Percentiles rank a stretch among this genome's conserved stretches.
These are phyloP conservation scores for Pampusana beccarii DNA, from an alignment of 2,113 vertebrate genomes.

Conservation along the genomic window DNA sequence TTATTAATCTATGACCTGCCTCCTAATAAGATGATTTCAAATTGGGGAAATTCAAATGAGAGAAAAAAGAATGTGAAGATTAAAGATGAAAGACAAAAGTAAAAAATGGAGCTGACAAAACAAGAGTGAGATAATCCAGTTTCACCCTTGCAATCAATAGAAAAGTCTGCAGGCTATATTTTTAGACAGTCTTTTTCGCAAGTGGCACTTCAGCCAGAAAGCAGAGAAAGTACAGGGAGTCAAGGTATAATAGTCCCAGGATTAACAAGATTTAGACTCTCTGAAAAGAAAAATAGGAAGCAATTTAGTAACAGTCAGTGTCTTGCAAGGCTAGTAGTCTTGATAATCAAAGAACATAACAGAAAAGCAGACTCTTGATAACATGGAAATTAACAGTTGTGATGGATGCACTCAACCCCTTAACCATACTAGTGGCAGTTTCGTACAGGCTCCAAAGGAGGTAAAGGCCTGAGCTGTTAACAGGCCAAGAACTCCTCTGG, in stretches of 20 bases:
- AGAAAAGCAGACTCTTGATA: background rate
- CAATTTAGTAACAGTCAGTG: background rate
- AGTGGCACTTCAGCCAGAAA: background rate
- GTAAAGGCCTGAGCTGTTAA: too few relatives aligned
- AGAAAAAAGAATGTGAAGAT: background rate
- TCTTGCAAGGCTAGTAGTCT: background rate
- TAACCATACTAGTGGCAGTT: too few relatives aligned
- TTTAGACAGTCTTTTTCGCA: background rate
- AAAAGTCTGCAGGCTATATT: background rate
- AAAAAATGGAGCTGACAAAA: background rate
- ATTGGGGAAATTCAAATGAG: background rate
- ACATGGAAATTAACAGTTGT: background rate
- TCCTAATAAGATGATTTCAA: background rate
- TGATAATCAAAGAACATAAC: background rate
- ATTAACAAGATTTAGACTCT: background rate
- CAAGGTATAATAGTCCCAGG: background rate
- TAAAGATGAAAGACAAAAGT: slow-evolving; percentile 3
- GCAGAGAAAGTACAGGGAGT: background rate
- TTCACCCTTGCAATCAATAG: slow-evolving; percentile 4
- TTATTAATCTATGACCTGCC: background rate
- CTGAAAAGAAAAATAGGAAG: background rate
- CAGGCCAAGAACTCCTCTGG: too few relatives aligned
- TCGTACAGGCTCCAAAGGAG: too few relatives aligned
- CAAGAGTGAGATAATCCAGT: background rate
- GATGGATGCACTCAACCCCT: too few relatives aligned